Evolutionary conservation across 2,888 invertebrate genomes (phyloP).

Genomic region (Ectemnius cavifrons): DNA sequence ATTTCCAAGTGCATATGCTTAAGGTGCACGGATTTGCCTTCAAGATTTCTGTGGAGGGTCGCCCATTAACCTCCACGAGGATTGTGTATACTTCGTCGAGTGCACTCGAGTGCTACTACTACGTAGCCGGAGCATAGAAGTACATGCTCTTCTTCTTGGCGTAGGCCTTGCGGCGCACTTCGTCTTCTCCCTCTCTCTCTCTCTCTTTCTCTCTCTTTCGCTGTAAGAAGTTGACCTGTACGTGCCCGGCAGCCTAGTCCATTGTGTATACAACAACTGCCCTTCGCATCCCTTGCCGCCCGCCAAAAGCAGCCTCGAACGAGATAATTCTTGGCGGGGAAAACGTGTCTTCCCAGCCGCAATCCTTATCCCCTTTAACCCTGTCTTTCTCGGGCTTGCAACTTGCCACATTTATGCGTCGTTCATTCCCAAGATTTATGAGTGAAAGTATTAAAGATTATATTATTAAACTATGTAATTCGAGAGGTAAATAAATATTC

Average conservation of each 20-base stretch:
- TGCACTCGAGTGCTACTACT: conserved; percentile 58
- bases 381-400: no score
- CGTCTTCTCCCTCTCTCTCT: conserved; percentile 36
- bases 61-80: background rate
- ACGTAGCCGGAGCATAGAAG: conserved; percentile 62
- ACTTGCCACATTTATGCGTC: no score
- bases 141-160: conserved; percentile 44
- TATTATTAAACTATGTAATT: no score
- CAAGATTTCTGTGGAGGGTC: background rate
- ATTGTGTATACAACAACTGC: background rate
- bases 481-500: no score
- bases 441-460: no score
- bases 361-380: background rate
- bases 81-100: background rate
- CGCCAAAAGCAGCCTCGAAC: conserved; percentile 25
- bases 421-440: no score
- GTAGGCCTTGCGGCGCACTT: conserved; percentile 55
- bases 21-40: background rate
- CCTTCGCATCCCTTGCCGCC: background rate
- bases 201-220: no score
- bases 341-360: conserved; percentile 2
- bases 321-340: conserved; percentile 20
- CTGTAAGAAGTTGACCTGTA: conserved; percentile 60
- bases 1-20: background rate
- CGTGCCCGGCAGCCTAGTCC: conserved; percentile 34